Evolutionary conservation across 1,140 invertebrate species (phyloP).

Genomic region (Dolichoris vasculosae): DNA sequence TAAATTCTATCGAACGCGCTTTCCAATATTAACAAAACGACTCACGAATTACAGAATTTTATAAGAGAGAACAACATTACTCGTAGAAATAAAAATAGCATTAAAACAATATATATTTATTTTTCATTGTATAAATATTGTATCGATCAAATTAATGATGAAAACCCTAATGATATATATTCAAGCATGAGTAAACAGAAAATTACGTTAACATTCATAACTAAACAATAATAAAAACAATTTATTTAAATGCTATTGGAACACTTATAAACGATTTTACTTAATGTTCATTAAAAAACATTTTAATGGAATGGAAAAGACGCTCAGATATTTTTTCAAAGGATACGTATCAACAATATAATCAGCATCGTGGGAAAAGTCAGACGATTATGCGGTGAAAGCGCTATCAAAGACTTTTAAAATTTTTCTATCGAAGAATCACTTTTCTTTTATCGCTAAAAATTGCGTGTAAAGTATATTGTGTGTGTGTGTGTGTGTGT

Average conservation of each 20-base stretch:
- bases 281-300: not conserved
- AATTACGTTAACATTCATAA: not conserved
- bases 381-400: constrained; percentile 4
- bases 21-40: not conserved
- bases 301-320: not conserved
- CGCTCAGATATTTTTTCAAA: not conserved
- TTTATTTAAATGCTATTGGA: not conserved
- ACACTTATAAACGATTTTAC: not conserved
- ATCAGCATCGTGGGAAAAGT: constrained; percentile 1
- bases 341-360: not conserved
- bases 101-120: too few species aligned
- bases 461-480: not conserved
- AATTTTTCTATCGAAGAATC: not conserved
- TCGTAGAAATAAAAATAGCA: not conserved
- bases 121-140: too few species aligned
- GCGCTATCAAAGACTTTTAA: constrained; percentile 7
- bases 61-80: not conserved
- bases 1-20: not conserved
- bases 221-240: not conserved
- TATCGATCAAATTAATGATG: not conserved
- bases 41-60: not conserved
- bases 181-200: not conserved
- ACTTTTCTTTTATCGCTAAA: not conserved
- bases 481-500: too few species aligned
- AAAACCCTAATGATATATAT: not conserved